These are phyloP conservation scores for Octonoba sinensis DNA, from an alignment of 2,888 invertebrate genomes.

Conservation along the genomic window DNA sequence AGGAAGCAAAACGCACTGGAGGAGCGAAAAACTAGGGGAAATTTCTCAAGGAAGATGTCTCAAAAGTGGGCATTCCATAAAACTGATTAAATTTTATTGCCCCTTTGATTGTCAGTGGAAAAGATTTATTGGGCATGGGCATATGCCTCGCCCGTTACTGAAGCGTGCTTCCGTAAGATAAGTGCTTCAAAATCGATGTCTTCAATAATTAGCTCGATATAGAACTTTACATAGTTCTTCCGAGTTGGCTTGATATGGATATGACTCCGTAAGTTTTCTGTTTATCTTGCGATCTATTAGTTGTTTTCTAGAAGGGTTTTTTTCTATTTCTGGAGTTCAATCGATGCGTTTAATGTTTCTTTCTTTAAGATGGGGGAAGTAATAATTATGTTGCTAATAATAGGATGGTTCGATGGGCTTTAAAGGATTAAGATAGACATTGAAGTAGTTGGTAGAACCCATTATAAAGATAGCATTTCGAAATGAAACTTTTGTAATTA, in stretches of 20 bases:
- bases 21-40: conserved; percentile 26
- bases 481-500: too few relatives aligned
- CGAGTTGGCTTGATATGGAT: conserved; percentile 29
- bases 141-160: conserved; percentile 43
- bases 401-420: conserved; percentile 44
- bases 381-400: conserved; percentile 18
- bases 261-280: conserved; percentile 48
- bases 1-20: conserved; percentile 19
- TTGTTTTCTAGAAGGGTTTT: neutral
- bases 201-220: conserved; percentile 56
- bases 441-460: too few relatives aligned
- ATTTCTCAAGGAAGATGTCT: conserved; percentile 50
- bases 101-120: conserved; percentile 52
- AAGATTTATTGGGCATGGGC: conserved; percentile 59
- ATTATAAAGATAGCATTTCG: too few relatives aligned
- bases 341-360: conserved; percentile 40
- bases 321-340: conserved; percentile 25
- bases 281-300: conserved; percentile 57
- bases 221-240: conserved; percentile 40
- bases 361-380: conserved; percentile 1
- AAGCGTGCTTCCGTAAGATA: conserved; percentile 56
- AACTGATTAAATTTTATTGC: conserved; percentile 62
- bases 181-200: conserved; percentile 59
- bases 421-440: neutral
- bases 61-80: conserved; percentile 55